phyloP scores from a whole-genome alignment of 2,888 invertebrate genomes.

The Exephanes ischioxanthus region DNA sequence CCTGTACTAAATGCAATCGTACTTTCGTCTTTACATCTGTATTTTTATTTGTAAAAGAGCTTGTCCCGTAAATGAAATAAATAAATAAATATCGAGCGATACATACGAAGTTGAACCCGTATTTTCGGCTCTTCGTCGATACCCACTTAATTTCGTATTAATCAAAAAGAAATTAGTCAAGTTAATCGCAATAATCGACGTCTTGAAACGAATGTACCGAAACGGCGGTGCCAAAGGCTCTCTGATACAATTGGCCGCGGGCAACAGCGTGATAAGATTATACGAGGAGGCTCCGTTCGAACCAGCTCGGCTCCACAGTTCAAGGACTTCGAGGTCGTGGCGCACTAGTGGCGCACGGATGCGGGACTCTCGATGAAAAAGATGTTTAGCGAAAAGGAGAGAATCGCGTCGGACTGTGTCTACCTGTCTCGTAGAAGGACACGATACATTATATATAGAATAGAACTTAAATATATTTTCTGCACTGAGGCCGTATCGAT shows the following conservation, averaged over 20 bases:
- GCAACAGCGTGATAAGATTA: slow-evolving; percentile 8
- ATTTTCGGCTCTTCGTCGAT: not conserved
- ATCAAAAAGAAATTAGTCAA: not conserved
- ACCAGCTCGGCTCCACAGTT: not conserved
- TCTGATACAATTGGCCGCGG: not conserved
- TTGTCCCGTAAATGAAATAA: no score
- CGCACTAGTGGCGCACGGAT: not conserved
- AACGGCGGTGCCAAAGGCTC: not conserved
- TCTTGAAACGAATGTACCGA: not conserved
- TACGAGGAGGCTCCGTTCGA: not conserved
- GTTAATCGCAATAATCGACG: not conserved
- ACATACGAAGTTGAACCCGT: no score
- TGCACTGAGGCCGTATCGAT: not conserved
- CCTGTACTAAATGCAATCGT: no score
- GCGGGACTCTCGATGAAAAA: not conserved
- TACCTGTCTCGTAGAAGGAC: not conserved
- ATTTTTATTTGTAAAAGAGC: no score
- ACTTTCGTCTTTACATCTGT: no score
- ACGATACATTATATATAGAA: not conserved
- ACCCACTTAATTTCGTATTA: not conserved
- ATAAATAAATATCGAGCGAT: no score
- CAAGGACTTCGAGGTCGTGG: slow-evolving; percentile 8
- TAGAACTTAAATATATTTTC: not conserved
- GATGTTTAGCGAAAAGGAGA: not conserved
- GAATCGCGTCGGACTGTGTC: not conserved